Evolutionary conservation across 2,113 vertebrate genomes (phyloP).

Genomic region (Channa maculata): DNA sequence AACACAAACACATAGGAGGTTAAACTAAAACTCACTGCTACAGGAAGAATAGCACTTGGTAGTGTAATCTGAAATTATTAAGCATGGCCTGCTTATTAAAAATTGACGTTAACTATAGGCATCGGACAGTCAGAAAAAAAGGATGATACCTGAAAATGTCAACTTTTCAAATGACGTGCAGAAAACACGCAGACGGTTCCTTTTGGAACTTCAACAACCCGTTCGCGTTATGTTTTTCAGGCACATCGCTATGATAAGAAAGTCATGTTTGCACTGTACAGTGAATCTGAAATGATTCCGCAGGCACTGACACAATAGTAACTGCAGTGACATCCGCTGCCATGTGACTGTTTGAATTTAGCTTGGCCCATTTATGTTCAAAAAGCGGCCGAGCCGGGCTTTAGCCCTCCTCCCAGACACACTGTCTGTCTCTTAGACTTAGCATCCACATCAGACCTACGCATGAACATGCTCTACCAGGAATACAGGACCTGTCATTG

Average conservation of each 20-base stretch:
- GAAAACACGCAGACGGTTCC: not conserved
- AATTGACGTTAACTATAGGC: not conserved
- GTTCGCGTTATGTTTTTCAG: not conserved
- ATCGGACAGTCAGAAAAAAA: not conserved
- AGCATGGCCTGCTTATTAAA: slow-evolving; percentile 1
- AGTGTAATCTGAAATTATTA: not conserved
- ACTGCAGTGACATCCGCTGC: slow-evolving; percentile 41
- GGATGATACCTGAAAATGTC: not conserved
- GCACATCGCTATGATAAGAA: slow-evolving; percentile 26
- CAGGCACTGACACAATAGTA: slow-evolving; percentile 35
- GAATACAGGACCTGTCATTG: slow-evolving; percentile 77
- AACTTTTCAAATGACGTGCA: slow-evolving; percentile 3
- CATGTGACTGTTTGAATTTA: slow-evolving; percentile 59
- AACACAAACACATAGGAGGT: slow-evolving; percentile 29
- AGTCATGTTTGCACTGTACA: slow-evolving; percentile 28
- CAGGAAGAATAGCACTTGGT: not conserved
- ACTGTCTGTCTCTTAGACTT: slow-evolving; percentile 73
- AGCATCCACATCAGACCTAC: slow-evolving; percentile 76
- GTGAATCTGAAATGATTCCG: slow-evolving; percentile 14
- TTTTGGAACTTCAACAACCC: not conserved
- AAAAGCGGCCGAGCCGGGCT: slow-evolving; percentile 52
- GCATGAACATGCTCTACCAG: slow-evolving; percentile 59
- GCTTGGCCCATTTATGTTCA: slow-evolving; percentile 55
- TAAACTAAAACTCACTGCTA: not conserved
- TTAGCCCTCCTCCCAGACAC: slow-evolving; percentile 60